Percentiles rank a stretch among this genome's conserved stretches.
These are phyloP conservation scores for Danio rerio DNA, from an alignment of 2,113 vertebrate genomes.

Conservation along the genomic window GRCz12tu NC_133181.1:44678501-44679000, in stretches of 20 bases:
- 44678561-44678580: conserved; percentile 2
- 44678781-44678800: not conserved
- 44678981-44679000: too few species aligned
- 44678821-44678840: not conserved
- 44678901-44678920: too few species aligned
- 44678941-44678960: too few species aligned
- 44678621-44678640: not conserved
- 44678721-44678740: not conserved
- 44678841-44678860: too few species aligned
- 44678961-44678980: too few species aligned
- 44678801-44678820: not conserved
- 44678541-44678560: not conserved
- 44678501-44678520: conserved; percentile 12
- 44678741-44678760: too few species aligned
- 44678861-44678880: too few species aligned
- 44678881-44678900: too few species aligned
- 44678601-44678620: not conserved
- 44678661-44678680: not conserved
- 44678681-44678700: not conserved
- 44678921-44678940: too few species aligned
- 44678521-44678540: conserved; percentile 22
- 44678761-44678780: too few species aligned
- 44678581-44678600: conserved; percentile 18
- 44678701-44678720: not conserved
- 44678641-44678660: not conserved